These are phyloP conservation scores for Drosophila equinoxialis DNA, from an alignment of 1,140 invertebrate species.

Conservation along the genomic window DNA sequence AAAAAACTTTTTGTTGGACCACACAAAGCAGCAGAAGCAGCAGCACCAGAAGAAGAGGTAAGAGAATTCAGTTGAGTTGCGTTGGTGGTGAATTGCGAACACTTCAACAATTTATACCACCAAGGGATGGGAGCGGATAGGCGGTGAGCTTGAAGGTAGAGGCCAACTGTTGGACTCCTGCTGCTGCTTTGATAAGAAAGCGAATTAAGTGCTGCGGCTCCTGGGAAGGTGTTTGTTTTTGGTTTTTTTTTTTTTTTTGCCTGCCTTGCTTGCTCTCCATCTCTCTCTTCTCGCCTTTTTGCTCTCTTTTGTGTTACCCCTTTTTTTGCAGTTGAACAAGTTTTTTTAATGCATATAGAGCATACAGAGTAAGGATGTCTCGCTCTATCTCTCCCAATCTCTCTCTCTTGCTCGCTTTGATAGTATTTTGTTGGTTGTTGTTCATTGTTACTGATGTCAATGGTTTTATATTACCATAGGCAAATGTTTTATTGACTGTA, in stretches of 20 bases:
- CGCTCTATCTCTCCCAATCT: background rate
- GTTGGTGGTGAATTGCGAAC: slow-evolving; percentile 13
- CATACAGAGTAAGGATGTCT: background rate
- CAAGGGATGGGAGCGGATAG: background rate
- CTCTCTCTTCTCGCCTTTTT: background rate
- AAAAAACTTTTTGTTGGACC: slow-evolving; percentile 43
- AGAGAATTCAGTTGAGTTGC: slow-evolving; percentile 7
- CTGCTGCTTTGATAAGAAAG: slow-evolving; percentile 35
- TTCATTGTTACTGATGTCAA: background rate
- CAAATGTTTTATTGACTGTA: background rate
- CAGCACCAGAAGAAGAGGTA: background rate
- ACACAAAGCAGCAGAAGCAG: slow-evolving; percentile 21
- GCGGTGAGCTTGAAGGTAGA: background rate
- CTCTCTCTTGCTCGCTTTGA: background rate
- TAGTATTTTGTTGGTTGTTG: background rate
- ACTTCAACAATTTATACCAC: background rate
- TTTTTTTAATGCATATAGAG: background rate
- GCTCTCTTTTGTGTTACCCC: background rate
- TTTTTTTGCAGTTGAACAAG: slow-evolving; percentile 2
- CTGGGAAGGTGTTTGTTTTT: slow-evolving; percentile 2
- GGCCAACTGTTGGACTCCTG: background rate
- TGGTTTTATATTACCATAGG: background rate
- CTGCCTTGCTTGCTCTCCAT: background rate
- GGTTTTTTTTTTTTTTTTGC: too few species aligned
- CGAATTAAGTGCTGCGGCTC: slow-evolving; percentile 41